phyloP scores from a whole-genome alignment of 2,888 invertebrate species.

The Thereva nobilitata region DNA sequence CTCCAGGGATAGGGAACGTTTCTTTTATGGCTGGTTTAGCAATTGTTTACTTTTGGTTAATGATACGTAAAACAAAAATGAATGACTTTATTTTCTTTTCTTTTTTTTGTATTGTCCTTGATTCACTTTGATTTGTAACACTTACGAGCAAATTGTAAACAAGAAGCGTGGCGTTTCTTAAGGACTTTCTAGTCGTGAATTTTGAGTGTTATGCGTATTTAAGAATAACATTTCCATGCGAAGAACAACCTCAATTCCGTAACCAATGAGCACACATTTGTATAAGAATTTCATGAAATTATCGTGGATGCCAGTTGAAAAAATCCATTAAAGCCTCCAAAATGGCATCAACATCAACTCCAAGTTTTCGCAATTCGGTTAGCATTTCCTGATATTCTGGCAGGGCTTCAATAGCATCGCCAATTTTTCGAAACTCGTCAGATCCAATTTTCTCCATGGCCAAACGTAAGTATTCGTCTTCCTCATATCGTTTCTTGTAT shows the following conservation, averaged over 20 bases:
- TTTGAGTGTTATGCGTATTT: no score
- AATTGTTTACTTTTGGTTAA: no score
- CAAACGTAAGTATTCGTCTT: slow-evolving; percentile 37
- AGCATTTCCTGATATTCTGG: slow-evolving; percentile 36
- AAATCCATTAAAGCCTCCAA: slow-evolving; percentile 36
- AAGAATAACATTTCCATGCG: no score
- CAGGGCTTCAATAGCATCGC: slow-evolving; percentile 40
- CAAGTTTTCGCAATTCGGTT: slow-evolving; percentile 24
- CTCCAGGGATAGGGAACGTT: no score
- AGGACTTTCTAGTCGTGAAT: no score
- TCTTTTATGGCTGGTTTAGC: no score
- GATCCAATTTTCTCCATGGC: slow-evolving; percentile 39
- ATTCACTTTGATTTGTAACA: no score
- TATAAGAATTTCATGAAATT: background rate
- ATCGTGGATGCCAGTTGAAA: slow-evolving; percentile 35
- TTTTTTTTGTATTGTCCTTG: no score
- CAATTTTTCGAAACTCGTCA: slow-evolving; percentile 38
- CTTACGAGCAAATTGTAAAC: no score
- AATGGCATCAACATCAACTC: slow-evolving; percentile 34
- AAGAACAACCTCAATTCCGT: background rate
- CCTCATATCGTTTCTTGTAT: slow-evolving; percentile 24
- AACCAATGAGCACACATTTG: background rate
- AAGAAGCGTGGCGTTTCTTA: no score
- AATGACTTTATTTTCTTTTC: no score
- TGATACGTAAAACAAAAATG: no score